Conservation (phyloP, 2,113 vertebrate genomes). For the Donacobius atricapilla region DNA sequence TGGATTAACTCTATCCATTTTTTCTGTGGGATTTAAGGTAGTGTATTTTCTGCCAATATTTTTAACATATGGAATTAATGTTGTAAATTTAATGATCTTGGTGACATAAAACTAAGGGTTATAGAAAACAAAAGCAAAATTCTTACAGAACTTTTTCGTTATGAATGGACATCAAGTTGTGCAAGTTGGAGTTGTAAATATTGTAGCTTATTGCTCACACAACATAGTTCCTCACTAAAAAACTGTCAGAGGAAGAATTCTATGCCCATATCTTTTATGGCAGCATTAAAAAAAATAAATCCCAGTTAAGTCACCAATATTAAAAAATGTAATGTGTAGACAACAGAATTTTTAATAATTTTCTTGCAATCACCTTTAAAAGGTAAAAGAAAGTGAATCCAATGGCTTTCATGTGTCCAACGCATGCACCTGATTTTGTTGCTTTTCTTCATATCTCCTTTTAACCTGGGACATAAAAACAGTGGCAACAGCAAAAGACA, state of each 20-base stretch:
- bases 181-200: not conserved
- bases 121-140: slow-evolving; percentile 18
- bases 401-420: not conserved
- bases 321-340: not conserved
- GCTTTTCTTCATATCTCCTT: not conserved
- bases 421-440: not conserved
- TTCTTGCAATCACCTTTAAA: not conserved
- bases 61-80: slow-evolving; percentile 27
- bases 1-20: not conserved
- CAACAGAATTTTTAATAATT: not conserved
- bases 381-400: not conserved
- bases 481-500: not conserved
- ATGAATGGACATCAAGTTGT: not conserved
- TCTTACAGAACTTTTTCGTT: not conserved
- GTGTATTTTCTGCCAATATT: slow-evolving; percentile 14
- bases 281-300: not conserved
- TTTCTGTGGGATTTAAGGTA: not conserved
- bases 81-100: slow-evolving; percentile 3
- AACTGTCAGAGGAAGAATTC: not conserved
- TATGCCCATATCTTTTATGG: not conserved
- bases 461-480: not conserved
- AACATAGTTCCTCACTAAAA: not conserved
- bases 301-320: not conserved
- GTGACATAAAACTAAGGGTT: not conserved
- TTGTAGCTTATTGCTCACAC: not conserved